Percentiles rank a stretch among this genome's conserved stretches.
Evolutionary conservation across 2,113 vertebrate species (phyloP).

Genomic region (Benthochromis sp.): DNA sequence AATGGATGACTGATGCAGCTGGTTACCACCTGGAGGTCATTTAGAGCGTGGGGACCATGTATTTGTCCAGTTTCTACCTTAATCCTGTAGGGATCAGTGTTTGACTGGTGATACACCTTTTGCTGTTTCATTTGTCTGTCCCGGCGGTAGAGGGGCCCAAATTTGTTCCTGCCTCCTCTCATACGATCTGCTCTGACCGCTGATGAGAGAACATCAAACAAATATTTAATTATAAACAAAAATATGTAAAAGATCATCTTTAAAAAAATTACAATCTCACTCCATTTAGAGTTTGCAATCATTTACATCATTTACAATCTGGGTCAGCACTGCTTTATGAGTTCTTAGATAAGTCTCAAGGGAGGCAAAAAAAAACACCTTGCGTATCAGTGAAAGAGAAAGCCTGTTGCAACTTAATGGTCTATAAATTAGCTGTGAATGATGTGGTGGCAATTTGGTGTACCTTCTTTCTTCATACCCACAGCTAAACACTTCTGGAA

Average conservation of each 20-base stretch:
- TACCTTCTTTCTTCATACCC: slow-evolving; percentile 78
- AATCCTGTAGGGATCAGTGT: slow-evolving; percentile 50
- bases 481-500: slow-evolving; percentile 78
- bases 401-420: neutral
- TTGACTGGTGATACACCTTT: slow-evolving; percentile 20
- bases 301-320: slow-evolving; percentile 8
- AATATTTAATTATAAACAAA: neutral
- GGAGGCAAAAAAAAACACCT: neutral
- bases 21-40: slow-evolving; percentile 34
- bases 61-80: slow-evolving; percentile 60
- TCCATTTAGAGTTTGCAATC: neutral
- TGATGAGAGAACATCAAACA: slow-evolving; percentile 32
- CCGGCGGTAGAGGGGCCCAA: slow-evolving; percentile 71
- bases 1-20: neutral
- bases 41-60: neutral
- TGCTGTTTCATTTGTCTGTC: slow-evolving; percentile 74
- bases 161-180: slow-evolving; percentile 78
- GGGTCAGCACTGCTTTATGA: slow-evolving; percentile 48
- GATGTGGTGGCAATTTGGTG: neutral
- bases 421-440: neutral
- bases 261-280: neutral
- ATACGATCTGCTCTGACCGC: slow-evolving; percentile 75
- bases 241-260: neutral
- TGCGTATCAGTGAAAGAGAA: neutral
- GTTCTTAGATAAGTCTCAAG: slow-evolving; percentile 33